Evolutionary conservation across 2,888 invertebrate species (phyloP), one percentile per base, ranked within the genome.

Genomic region (Drosophila niveifrons): DNA sequence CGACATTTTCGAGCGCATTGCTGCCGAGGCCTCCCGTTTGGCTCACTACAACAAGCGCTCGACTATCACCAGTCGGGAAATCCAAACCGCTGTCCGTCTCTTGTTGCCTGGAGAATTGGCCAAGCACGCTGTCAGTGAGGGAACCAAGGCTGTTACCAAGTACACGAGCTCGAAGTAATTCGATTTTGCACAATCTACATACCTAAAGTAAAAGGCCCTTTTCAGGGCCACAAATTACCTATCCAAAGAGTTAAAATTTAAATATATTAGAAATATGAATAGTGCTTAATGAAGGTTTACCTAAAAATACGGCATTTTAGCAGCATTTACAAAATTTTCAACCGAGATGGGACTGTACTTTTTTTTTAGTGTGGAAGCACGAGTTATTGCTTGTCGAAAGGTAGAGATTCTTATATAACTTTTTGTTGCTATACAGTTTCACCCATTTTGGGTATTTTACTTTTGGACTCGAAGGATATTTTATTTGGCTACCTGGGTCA

Each of bases 1-100:
- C 78, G 96, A 96, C 78, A 94, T 96, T 83, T 93, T 96, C 83
- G 96, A 96, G 89, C 94, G 94, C 47, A 95, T 96, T 47, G 95
- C 95, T 0, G 92, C 93, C 0, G 95, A 96, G 87, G 94, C 95
- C 0, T 94, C 94, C 0, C 94, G 94, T 53, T 88, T 96, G 65
- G 94, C 94, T 0, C 94, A 94, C 50, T 75, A 78, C 62, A 79
- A 79, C 66, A 80, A 75, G 58, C 71, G 79, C 7, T 72, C 71
- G 6, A 80, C 80, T 39, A 79, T 78, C 29, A 80, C 79, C 29
- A 80, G 78, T 68, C 79, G 76, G 50, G 78, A 80, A 72, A 80
- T 78, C 17, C 76, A 76, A 69, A 74, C 76, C 7, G 76, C 78
- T 51, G 79, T 79, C 10, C 76, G 78, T 55, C 76, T 79, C 13